Conservation (phyloP, 2,888 invertebrate species). For the Drosophila acutilabella region DNA sequence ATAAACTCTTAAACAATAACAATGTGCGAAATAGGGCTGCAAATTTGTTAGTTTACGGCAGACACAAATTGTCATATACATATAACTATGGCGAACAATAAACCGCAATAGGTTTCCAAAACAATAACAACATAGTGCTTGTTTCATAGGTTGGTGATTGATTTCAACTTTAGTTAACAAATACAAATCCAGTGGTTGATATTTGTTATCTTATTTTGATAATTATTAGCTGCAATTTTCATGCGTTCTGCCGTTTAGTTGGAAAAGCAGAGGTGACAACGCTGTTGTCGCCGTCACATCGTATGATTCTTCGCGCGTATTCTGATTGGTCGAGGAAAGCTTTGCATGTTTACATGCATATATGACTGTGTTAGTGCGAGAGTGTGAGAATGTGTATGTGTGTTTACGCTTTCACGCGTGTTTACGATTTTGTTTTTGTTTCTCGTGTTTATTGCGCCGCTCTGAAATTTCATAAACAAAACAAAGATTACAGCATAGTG, state of each 20-base stretch:
- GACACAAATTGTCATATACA: background rate
- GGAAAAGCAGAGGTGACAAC: constrained; percentile 34
- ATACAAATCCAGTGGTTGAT: background rate
- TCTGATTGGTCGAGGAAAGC: constrained; percentile 81
- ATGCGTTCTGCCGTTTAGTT: constrained; percentile 17
- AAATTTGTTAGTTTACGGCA: constrained; percentile 9
- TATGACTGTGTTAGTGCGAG: constrained; percentile 22
- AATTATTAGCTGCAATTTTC: constrained; percentile 5
- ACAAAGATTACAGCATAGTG: constrained; percentile 52
- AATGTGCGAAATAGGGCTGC: constrained; percentile 7
- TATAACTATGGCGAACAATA: constrained; percentile 33
- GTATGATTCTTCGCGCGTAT: constrained; percentile 82
- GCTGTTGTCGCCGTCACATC: constrained; percentile 79
- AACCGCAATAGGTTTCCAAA: constrained; percentile 22
- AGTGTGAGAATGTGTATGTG: background rate
- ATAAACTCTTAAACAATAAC: background rate
- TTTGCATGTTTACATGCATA: constrained; percentile 43
- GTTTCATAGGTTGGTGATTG: constrained; percentile 33
- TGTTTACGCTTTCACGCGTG: constrained; percentile 6
- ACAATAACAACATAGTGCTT: constrained; percentile 21
- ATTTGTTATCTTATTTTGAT: background rate
- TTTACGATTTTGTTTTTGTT: constrained; percentile 35
- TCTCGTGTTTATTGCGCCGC: constrained; percentile 67
- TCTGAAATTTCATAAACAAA: constrained; percentile 66
- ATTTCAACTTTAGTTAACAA: background rate